Evolutionary conservation across 2,888 invertebrate genomes (phyloP), one percentile per base, ranked within the genome.

Genomic region (Palloptera scutellata): DNA sequence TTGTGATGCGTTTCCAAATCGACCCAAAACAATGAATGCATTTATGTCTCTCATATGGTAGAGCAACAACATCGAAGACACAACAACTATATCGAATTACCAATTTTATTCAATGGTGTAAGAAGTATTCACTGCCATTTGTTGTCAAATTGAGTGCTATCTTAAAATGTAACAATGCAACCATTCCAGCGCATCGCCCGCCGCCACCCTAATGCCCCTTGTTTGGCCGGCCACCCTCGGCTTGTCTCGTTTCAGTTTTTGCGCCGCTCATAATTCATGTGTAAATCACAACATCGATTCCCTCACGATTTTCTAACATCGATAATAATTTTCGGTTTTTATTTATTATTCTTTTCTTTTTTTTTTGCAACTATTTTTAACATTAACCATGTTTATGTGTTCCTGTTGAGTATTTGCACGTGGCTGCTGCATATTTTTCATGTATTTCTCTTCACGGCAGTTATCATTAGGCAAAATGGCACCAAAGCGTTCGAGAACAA

Each of bases 71-170:
- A n/a, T n/a, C 30, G 41, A 17, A 12, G 41, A 53, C 54, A 57
- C 51, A 53, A 66, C 66, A 66, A 62, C 66, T 61, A 52, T 66
- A 66, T 66, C 66, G 52, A 66, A 66, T 66, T 66, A 57, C 66
- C 55, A 61, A 30, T 54, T 17, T 52, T n/a, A 48, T 15, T 48
- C 48, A 15, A 12, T 48, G 12, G 48, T 48, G 2, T n/a, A n/a
- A n/a, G n/a, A 19, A 3, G 8, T 55, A 30, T 19, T 12, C 17
- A 41, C 12, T 15, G 2, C 30, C 17, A 61, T 10, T 48, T 48
- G 8, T 48, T 48, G 15, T 48, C 55, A 55, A 12, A 19, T 19
- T 30, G 30, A 30, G 30, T 12, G 10, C 55, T 13, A 40, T 55
- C 30, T 13, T 12, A 19, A 20, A 19, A 54, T 55, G 30, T 30